phyloP scores from a whole-genome alignment of 2,113 vertebrate species.

The Grammomys surdaster region DNA sequence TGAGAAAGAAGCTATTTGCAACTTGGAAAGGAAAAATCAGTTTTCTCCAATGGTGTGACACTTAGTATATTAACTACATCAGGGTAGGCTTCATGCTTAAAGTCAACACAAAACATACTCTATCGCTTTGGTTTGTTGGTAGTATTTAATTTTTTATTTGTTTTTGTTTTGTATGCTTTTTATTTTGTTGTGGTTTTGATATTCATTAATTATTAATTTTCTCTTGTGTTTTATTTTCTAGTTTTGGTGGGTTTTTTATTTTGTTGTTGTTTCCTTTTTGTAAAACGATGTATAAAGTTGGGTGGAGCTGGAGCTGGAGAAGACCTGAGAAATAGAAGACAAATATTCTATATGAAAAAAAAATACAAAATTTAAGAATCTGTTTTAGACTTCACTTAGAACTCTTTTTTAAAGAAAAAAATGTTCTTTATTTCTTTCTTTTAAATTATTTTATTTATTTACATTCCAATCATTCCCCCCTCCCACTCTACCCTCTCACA shows the following conservation, averaged over 20 bases:
- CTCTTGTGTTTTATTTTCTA: background rate
- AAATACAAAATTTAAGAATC: background rate
- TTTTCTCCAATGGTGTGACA: background rate
- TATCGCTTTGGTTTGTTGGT: no score
- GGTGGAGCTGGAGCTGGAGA: fast-evolving
- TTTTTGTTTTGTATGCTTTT: background rate
- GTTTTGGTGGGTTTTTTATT: background rate
- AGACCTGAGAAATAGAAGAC: background rate
- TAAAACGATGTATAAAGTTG: background rate
- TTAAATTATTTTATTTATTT: no score
- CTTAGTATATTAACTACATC: background rate
- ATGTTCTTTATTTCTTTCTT: no score
- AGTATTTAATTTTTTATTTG: background rate
- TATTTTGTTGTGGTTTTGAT: background rate
- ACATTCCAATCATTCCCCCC: no score
- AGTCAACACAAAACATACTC: background rate
- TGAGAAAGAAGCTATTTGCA: background rate
- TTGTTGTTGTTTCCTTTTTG: background rate
- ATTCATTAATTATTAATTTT: background rate
- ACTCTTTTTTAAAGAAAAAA: background rate
- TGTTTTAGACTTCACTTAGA: background rate
- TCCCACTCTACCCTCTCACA: no score
- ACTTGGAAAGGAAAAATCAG: background rate
- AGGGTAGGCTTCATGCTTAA: background rate
- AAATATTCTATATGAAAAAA: background rate